Percentiles rank a stretch among this genome's conserved stretches.
Evolutionary conservation across 2,113 vertebrate species (phyloP).

Genomic region (Bathybates hornii): DNA sequence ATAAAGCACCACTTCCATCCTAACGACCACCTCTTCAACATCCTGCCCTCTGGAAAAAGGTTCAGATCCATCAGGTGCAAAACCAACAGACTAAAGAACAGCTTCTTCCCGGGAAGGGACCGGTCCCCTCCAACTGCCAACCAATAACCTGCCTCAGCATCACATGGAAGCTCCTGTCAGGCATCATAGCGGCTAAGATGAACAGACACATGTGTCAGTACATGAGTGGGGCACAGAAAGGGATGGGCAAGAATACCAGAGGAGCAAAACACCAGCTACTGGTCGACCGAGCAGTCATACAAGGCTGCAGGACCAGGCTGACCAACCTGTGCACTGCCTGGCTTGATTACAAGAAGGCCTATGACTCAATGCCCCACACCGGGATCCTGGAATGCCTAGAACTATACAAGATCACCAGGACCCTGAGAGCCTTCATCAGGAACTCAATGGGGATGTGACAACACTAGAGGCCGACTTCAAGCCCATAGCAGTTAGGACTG

Average conservation of each 20-base stretch:
- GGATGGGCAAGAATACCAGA: not conserved
- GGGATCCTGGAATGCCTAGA: not conserved
- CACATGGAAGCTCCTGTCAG: not conserved
- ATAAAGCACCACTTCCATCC: not conserved
- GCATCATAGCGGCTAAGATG: rapidly evolving
- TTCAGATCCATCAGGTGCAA: not conserved
- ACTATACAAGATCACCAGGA: not conserved
- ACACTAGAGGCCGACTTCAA: not conserved
- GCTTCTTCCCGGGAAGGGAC: not conserved
- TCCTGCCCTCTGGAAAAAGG: not conserved
- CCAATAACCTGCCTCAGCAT: rapidly evolving
- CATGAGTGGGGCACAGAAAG: not conserved
- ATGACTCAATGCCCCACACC: not conserved
- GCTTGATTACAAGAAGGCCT: rapidly evolving
- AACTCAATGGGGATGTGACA: not conserved
- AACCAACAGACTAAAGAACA: not conserved
- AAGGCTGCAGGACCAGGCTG: not conserved
- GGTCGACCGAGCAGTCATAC: rapidly evolving
- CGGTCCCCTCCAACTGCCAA: not conserved
- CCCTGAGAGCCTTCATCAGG: not conserved
- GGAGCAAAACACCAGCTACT: not conserved
- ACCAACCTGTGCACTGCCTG: not conserved
- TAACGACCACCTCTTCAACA: not conserved
- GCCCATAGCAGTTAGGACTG: not conserved
- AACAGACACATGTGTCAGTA: not conserved